These are phyloP conservation scores for Stenolophus ochropezus DNA, from an alignment of 2,888 invertebrate genomes.

Conservation along the genomic window DNA sequence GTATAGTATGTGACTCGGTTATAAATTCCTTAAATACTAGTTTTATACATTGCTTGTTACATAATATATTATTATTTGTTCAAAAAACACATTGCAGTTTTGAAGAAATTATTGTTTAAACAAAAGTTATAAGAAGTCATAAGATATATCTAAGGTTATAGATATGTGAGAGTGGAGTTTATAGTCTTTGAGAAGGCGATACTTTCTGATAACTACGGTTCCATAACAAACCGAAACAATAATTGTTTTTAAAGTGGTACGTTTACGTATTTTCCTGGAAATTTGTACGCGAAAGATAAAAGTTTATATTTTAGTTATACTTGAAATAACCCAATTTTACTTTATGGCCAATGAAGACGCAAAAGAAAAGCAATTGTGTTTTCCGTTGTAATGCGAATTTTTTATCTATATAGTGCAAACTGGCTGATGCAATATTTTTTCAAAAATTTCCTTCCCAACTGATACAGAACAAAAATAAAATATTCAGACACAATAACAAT, in stretches of 20 bases:
- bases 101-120: no score
- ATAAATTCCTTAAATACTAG: no score
- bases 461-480: no score
- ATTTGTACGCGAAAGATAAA: not conserved
- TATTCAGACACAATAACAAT: no score
- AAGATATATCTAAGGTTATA: not conserved
- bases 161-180: not conserved
- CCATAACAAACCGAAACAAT: not conserved
- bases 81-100: not conserved
- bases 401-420: not conserved
- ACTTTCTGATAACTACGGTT: not conserved
- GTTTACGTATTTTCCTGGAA: conserved; percentile 19
- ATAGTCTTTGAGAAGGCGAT: not conserved
- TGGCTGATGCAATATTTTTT: not conserved
- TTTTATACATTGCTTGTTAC: no score
- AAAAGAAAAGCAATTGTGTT: conserved; percentile 4
- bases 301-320: not conserved
- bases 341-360: not conserved
- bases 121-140: not conserved
- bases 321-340: not conserved
- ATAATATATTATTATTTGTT: not conserved
- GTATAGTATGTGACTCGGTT: no score
- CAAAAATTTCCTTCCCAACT: not conserved
- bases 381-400: not conserved
- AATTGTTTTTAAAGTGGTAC: not conserved